A percentile compares a stretch with the other conserved stretches of the same genome.
Evolutionary conservation across 2,888 invertebrate genomes (phyloP).

Genomic region (Drosophila lutescens): DNA sequence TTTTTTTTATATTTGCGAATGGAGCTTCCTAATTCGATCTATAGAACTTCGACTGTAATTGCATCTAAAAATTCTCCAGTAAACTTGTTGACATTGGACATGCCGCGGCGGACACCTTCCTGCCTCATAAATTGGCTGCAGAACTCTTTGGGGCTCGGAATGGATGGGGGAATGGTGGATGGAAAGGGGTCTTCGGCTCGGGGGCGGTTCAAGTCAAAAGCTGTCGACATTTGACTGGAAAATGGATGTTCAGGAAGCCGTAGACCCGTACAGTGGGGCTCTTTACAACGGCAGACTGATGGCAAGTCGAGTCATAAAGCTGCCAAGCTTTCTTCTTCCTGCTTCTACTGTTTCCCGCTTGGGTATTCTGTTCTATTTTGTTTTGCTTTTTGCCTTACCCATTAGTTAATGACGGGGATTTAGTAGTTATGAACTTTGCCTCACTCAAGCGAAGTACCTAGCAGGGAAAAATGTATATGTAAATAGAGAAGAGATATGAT

Average conservation of each 20-base stretch:
- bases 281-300: slow-evolving; percentile 24
- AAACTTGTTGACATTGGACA: slow-evolving; percentile 61
- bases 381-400: slow-evolving; percentile 5
- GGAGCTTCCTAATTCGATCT: neutral
- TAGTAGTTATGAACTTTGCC: neutral
- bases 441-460: too few relatives aligned
- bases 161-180: neutral
- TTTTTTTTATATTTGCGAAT: too few relatives aligned
- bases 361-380: slow-evolving; percentile 1
- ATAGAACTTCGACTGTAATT: slow-evolving; percentile 39
- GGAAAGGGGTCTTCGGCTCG: slow-evolving; percentile 1
- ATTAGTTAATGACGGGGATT: slow-evolving; percentile 18
- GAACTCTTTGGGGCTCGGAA: slow-evolving; percentile 8
- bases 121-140: slow-evolving; percentile 14
- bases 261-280: slow-evolving; percentile 28
- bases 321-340: slow-evolving; percentile 36
- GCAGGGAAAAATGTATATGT: too few relatives aligned
- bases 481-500: too few relatives aligned
- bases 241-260: slow-evolving; percentile 48
- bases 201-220: slow-evolving; percentile 47
- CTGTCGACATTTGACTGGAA: slow-evolving; percentile 59
- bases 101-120: slow-evolving; percentile 23
- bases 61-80: slow-evolving; percentile 58
- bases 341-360: slow-evolving; percentile 16
- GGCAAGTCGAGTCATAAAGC: slow-evolving; percentile 43